phyloP scores from a whole-genome alignment of 2,797 vertebrate genomes.

The Hydrocynus forskahlii region DNA sequence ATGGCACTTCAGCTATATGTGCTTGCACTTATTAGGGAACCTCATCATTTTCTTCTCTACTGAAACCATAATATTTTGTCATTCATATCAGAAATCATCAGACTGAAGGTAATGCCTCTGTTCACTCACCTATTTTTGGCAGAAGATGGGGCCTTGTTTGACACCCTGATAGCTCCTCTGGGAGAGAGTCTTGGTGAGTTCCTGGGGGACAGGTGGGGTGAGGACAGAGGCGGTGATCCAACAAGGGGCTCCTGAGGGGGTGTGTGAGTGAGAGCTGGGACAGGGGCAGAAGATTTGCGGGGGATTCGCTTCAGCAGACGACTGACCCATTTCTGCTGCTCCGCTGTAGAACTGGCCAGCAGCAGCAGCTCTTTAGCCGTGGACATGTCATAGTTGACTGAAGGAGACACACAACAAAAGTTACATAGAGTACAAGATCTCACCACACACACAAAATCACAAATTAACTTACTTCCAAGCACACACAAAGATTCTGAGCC shows the following conservation, averaged over 20 bases:
- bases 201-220: constrained; percentile 67
- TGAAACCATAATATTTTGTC: neutral
- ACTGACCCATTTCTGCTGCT: constrained; percentile 95
- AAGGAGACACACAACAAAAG: constrained; percentile 17
- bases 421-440: neutral
- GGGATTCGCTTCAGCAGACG: constrained; percentile 94
- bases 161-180: constrained; percentile 88
- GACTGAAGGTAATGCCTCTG: neutral
- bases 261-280: constrained; percentile 24
- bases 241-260: constrained; percentile 24
- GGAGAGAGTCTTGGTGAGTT: constrained; percentile 72
- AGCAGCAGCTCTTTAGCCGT: constrained; percentile 94
- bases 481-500: neutral
- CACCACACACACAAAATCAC: neutral
- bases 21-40: neutral
- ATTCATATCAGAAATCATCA: neutral
- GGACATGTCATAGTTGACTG: constrained; percentile 95
- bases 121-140: constrained; percentile 58
- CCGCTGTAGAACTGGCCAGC: constrained; percentile 87
- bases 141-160: constrained; percentile 81
- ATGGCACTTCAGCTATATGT: neutral
- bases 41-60: neutral
- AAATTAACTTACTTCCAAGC: neutral
- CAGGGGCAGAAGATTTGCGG: constrained; percentile 82
- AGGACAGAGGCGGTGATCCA: constrained; percentile 57